Conservation (phyloP, 2,888 invertebrate species). For the Erebia palarica region DNA sequence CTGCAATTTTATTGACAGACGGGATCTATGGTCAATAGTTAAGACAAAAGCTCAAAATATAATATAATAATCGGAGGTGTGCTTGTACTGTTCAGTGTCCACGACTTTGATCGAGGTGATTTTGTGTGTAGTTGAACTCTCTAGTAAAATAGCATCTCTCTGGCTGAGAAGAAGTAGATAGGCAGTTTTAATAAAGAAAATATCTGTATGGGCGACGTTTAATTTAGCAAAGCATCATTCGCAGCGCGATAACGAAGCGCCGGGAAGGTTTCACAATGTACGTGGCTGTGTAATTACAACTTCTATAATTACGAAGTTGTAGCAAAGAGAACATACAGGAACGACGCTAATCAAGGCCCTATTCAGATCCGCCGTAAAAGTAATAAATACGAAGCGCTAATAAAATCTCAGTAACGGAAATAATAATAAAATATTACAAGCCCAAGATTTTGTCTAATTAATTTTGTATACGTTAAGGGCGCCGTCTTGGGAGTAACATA, state of each 20-base stretch:
- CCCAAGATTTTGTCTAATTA: slow-evolving; percentile 80
- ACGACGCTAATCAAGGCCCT: slow-evolving; percentile 73
- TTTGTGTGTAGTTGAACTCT: too few relatives aligned
- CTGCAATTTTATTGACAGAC: too few relatives aligned
- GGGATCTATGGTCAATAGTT: too few relatives aligned
- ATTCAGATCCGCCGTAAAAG: slow-evolving; percentile 76
- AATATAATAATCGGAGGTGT: too few relatives aligned
- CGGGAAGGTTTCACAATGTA: slow-evolving; percentile 65
- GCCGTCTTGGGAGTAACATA: slow-evolving; percentile 78
- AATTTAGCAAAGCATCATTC: slow-evolving; percentile 77
- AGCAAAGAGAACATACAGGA: slow-evolving; percentile 62
- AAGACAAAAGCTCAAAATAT: too few relatives aligned
- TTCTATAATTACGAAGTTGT: slow-evolving; percentile 76
- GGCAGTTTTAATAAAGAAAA: slow-evolving; percentile 67
- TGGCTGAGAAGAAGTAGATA: slow-evolving; percentile 26
- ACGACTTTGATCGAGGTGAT: too few relatives aligned
- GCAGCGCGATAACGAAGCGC: slow-evolving; percentile 64
- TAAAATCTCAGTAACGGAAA: slow-evolving; percentile 77
- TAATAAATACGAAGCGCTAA: slow-evolving; percentile 77
- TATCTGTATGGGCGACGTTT: slow-evolving; percentile 68
- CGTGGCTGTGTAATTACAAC: slow-evolving; percentile 76
- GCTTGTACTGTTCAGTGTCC: too few relatives aligned
- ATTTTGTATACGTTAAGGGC: slow-evolving; percentile 78
- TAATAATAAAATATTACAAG: slow-evolving; percentile 82
- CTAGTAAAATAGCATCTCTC: too few relatives aligned